Evolutionary conservation across 2,888 invertebrate species (phyloP), one percentile per base, ranked within the genome.

Genomic region (Brachyptera risi): DNA sequence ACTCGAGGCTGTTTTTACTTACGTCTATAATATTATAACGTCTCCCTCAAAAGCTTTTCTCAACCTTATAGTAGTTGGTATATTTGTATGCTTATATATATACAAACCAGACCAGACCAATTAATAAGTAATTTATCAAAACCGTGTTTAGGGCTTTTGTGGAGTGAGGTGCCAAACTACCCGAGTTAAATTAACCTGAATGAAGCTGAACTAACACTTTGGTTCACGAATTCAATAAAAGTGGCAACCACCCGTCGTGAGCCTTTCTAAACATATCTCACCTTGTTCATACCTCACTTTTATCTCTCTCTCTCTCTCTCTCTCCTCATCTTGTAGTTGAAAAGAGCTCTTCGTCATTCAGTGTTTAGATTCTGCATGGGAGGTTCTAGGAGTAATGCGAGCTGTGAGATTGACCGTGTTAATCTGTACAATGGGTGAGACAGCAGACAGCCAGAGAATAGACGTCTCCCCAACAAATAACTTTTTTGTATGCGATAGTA

Each of bases 71-170:
- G n/a, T n/a, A n/a, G n/a, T n/a, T n/a, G n/a, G 7, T 31, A 31
- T 11, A 31, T 31, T 31, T 19, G n/a, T n/a, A n/a, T n/a, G n/a
- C n/a, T n/a, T n/a, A n/a, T n/a, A 21, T 47, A 19, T 47, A 4
- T 47, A 5, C 31, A 47, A 23, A 24, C 47, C n/a, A n/a, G 47
- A 31, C 21, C 23, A 47, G 47, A 47, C 47, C 47, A 47, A 47
- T 47, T 47, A 47, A 47, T 47, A 47, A 47, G 47, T 47, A 47
- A 47, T 47, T 47, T 47, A 47, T 47, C 47, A 47, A 47, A 24
- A 23, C 17, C 47, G 47, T 47, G 21, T 17, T 47, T 17, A 7
- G 24, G 23, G 24, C n/a, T 21, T n/a, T 21, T n/a, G 11, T 47
- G 47, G 47, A 47, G 23, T 47, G 47, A 47, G 47, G 47, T 47